Evolutionary conservation across 1,140 invertebrate genomes (phyloP), one percentile per base, ranked within the genome.

Genomic region (Macrostomum lignano): DNA sequence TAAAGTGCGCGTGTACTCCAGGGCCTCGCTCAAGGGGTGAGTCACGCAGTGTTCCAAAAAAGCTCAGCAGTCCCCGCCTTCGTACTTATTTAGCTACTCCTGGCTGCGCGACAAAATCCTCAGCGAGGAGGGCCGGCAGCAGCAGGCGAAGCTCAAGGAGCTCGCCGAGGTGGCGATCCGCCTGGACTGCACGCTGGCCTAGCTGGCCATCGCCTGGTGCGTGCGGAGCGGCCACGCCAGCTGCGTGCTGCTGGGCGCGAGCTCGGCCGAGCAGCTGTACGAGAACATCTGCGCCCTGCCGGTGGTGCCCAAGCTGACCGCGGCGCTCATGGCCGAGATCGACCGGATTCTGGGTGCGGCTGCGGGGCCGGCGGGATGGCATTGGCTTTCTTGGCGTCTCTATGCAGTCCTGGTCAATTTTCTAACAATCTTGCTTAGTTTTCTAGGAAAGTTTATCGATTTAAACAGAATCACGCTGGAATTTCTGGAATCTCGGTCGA

Each of bases 161-260:
- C 61, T 82, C 28, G 67, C 67, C 22, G 61, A 65, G 3, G 58
- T 86, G 11, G 75, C 76, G 10, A 73, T 77, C 44, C 69, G 69
- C 47, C 55, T 84, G n/a, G 74, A 74, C 37, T 91, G 82, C 51
- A 73, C 74, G 1, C 65, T 84, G 39, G 69, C 75, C 11, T 82
- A 94, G 53, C 57, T 94, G 25, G 73, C 78, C 7, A 76, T 88
- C 33, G 82, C 82, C 13, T 94, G 84, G 84, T 78, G 74, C 48
- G 64, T 91, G 38, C 86, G 86, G 60, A 86, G 88, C 60, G 82
- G 91, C 57, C 74, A 73, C 43, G 76, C 91, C 20, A 79, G 91
- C 54, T 86, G 79, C 62, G 68, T 88, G 40, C 65, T 94, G 20
- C 61, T 94, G 34, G 82, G 82, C 40, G 81, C 81, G 31, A 72